A percentile compares a stretch with the other conserved stretches of the same genome.
Conservation (phyloP, 2,797 vertebrate species). For the Fistularia tabacaria region DNA sequence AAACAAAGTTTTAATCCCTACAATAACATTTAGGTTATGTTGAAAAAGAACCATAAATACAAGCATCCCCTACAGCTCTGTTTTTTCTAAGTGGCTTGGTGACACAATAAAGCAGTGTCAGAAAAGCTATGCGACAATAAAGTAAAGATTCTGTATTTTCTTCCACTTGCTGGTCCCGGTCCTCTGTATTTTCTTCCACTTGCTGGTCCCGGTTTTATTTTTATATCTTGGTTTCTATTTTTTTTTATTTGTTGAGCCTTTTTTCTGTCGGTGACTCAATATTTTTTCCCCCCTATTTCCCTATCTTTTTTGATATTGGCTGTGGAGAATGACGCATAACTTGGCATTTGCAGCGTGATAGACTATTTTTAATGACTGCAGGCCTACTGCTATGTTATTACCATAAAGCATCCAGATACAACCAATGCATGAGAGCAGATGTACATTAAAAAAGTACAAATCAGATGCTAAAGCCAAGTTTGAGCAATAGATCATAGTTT, state of each 20-base stretch:
- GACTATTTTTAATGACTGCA: slow-evolving; percentile 60
- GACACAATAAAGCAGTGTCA: slow-evolving; percentile 11
- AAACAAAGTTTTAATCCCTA: slow-evolving; percentile 10
- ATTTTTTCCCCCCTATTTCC: too few relatives aligned
- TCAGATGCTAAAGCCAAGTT: slow-evolving; percentile 30
- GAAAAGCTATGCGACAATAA: too few relatives aligned
- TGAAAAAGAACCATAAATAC: not conserved
- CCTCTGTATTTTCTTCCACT: too few relatives aligned
- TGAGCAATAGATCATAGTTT: slow-evolving; percentile 13
- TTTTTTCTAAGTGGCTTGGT: too few relatives aligned
- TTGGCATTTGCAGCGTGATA: slow-evolving; percentile 49
- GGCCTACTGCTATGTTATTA: slow-evolving; percentile 48
- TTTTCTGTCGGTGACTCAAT: too few relatives aligned
- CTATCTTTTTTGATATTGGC: slow-evolving; percentile 22
- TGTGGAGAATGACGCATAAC: slow-evolving; percentile 55
- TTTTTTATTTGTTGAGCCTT: too few relatives aligned
- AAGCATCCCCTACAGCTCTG: too few relatives aligned
- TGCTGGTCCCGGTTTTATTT: too few relatives aligned
- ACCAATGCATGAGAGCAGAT: slow-evolving; percentile 47
- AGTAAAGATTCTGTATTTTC: too few relatives aligned
- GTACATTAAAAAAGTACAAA: slow-evolving; percentile 52
- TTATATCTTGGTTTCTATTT: too few relatives aligned
- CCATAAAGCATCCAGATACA: slow-evolving; percentile 57
- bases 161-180: too few relatives aligned
- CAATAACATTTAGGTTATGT: slow-evolving; percentile 16